phyloP scores from a whole-genome alignment of 2,113 vertebrate species.

The Arvicanthis niloticus region DNA sequence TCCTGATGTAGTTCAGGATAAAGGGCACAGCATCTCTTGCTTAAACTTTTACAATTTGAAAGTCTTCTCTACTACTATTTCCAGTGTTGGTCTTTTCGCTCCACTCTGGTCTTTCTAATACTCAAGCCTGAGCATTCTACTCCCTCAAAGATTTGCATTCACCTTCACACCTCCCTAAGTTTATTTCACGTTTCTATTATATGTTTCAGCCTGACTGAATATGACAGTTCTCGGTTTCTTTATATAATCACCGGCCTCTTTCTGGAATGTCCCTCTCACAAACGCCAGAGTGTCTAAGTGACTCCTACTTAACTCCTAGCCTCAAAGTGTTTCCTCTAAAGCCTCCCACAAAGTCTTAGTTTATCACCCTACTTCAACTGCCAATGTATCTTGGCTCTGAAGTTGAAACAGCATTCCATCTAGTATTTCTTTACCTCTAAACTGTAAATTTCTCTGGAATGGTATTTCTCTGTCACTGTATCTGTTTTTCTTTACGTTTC shows the following conservation, averaged over 20 bases:
- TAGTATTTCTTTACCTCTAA: neutral
- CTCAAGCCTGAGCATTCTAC: neutral
- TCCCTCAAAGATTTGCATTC: neutral
- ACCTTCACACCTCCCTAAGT: neutral
- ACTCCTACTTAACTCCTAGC: neutral
- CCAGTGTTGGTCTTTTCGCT: neutral
- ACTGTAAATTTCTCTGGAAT: neutral
- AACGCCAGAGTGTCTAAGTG: neutral
- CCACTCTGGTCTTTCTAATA: neutral
- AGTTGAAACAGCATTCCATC: neutral
- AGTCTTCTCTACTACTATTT: neutral
- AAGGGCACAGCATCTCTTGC: neutral
- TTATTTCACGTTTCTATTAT: neutral
- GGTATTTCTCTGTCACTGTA: neutral
- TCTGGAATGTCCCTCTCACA: neutral
- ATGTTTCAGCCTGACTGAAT: neutral
- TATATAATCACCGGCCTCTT: neutral
- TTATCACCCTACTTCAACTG: neutral
- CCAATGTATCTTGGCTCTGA: neutral
- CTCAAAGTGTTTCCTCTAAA: neutral
- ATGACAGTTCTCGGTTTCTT: neutral
- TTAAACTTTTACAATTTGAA: neutral
- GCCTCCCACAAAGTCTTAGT: neutral
- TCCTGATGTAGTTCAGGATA: neutral
- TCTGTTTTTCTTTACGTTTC: neutral